Evolutionary conservation across 37 sponge, comb jelly and placozoan genomes (phyloP).

Genomic region (Agelas oroides): DNA sequence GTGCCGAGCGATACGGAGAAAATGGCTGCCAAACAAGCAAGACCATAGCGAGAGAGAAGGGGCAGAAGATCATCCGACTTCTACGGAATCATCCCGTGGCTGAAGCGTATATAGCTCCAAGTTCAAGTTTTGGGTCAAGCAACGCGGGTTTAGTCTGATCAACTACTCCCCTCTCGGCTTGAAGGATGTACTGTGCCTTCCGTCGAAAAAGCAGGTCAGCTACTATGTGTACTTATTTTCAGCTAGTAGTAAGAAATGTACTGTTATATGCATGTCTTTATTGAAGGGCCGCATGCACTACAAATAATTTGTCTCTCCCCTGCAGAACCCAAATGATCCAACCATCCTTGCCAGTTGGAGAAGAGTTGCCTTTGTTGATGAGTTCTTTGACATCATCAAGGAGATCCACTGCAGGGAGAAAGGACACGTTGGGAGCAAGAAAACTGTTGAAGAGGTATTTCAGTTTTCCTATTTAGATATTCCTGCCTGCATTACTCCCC

Average conservation of each 20-base stretch:
- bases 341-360: constrained; percentile 22
- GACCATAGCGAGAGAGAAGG: not conserved
- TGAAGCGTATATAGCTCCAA: not conserved
- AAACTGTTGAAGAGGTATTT: not conserved
- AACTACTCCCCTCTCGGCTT: constrained; percentile 7
- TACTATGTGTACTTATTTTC: no score
- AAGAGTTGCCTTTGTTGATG: constrained; percentile 36
- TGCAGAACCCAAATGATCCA: constrained; percentile 36
- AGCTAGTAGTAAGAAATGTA: no score
- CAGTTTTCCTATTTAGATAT: not conserved
- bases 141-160: constrained; percentile 4
- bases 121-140: constrained; percentile 36
- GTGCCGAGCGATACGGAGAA: no score
- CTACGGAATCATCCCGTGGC: not conserved
- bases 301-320: not conserved
- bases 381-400: constrained; percentile 34
- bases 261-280: not conserved
- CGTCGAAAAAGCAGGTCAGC: constrained; percentile 24
- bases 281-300: not conserved
- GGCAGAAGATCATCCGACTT: not conserved
- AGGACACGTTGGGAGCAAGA: constrained; percentile 17
- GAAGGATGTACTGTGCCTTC: constrained; percentile 7
- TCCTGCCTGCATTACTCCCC: no score
- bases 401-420: constrained; percentile 35
- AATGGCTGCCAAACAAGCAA: no score